Base-by-base conservation (phyloP, 2,797 vertebrate species). In the Octomys mimax region DNA sequence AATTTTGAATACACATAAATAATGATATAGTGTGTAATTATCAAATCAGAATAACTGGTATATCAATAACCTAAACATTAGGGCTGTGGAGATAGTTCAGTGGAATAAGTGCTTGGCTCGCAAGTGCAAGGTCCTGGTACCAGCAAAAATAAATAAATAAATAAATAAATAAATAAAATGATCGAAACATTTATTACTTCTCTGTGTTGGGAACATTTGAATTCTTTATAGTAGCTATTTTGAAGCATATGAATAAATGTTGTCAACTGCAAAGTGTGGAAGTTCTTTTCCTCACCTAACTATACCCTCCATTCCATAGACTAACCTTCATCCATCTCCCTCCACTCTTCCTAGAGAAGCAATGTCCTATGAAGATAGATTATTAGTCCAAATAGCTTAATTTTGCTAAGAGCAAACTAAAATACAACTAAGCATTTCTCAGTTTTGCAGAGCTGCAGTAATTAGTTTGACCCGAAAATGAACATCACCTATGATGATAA, bases 341-440 rank as follows among this genome's bases (percentile, higher is more conserved):
- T 16, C 14, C 57, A 39, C 24, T 22, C 13, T 61, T 81, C n/a
- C 33, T 14, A 59, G 52, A 24, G 36, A 59, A 59, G 36, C 22
- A 42, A 39, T 61, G 36, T 18, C 59, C 36, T 82, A 87, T 64
- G 3, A 85, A 92, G 36, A 64, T 49, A 59, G 26, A 52, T 59
- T 73, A 68, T 70, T 79, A 77, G 70, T 91, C 5, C 75, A 89
- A 79, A 21, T 49, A n/a, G 2, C 0, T 66, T 80, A 91, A 70
- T 70, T 42, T 91, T 94, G 49, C n/a, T 84, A 95, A 92, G 88
- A 70, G n/a, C 33, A 70, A 70, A 36, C 68, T 70, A 70, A 36
- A 78, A 39, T 5, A 13, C 57, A 66, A 59, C 7, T 87, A 54
- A 80, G 49, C 36, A 59, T 79, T 81, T 87, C 21, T 18, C 42